Percentiles rank a stretch among this genome's conserved stretches.
These are phyloP conservation scores for Epirrita christyi DNA, from an alignment of 2,888 invertebrate genomes.

Conservation along the genomic window DNA sequence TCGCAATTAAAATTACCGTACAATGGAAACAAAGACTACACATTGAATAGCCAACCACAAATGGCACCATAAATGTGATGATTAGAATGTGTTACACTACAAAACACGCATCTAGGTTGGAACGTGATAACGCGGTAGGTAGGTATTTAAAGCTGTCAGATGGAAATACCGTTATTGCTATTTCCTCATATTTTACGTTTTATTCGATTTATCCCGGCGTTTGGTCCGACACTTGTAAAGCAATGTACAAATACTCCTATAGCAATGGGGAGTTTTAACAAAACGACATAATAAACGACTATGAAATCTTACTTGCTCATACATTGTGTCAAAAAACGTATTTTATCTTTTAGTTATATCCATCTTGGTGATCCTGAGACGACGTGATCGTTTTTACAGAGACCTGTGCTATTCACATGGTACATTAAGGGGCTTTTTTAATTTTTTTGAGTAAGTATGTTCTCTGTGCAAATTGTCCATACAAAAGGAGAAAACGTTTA, in stretches of 20 bases:
- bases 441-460: no score
- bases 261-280: not conserved
- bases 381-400: no score
- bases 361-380: no score
- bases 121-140: conserved; percentile 43
- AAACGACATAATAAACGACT: not conserved
- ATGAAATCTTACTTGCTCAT: no score
- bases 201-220: conserved; percentile 3
- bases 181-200: conserved; percentile 28
- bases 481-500: no score
- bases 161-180: conserved; percentile 45
- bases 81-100: conserved; percentile 40
- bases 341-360: no score
- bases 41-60: conserved; percentile 23
- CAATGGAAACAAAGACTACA: conserved; percentile 20
- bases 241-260: not conserved
- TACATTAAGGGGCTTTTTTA: no score
- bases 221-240: not conserved
- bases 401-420: no score
- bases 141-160: conserved; percentile 33
- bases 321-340: no score
- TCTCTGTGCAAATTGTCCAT: no score
- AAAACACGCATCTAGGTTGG: conserved; percentile 41
- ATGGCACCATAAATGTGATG: conserved; percentile 32
- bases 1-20: conserved; percentile 23